These are phyloP conservation scores for Syngnathus scovelli DNA, from an alignment of 2,113 vertebrate species.

Conservation along the genomic window DNA sequence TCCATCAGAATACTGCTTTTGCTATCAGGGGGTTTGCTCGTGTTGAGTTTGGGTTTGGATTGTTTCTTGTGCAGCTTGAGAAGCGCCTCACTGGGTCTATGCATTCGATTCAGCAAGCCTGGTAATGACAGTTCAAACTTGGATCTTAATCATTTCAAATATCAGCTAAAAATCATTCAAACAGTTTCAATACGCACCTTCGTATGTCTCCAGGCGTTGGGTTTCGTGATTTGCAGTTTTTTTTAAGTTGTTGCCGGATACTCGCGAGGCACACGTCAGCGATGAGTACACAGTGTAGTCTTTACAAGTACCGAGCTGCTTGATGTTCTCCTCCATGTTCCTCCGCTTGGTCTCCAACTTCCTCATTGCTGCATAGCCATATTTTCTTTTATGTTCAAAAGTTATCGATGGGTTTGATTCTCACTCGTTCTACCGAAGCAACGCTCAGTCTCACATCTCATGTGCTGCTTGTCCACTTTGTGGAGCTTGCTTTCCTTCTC, in stretches of 20 bases:
- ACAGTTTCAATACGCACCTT: conserved; percentile 67
- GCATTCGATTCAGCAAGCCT: conserved; percentile 81
- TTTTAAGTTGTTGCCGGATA: conserved; percentile 62
- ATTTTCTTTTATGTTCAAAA: not conserved
- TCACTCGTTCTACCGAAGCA: not conserved
- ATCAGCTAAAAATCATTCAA: not conserved
- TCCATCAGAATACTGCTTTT: conserved; percentile 66
- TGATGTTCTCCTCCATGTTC: conserved; percentile 72
- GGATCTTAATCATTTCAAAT: too few species aligned
- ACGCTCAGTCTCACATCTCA: conserved; percentile 46
- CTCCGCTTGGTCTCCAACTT: conserved; percentile 74
- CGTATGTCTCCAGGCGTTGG: conserved; percentile 76
- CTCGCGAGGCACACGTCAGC: conserved; percentile 66
- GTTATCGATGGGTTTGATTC: not conserved
- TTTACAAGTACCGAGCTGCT: conserved; percentile 68
- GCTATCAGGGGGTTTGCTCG: conserved; percentile 50
- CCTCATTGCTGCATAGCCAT: conserved; percentile 73
- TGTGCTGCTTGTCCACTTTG: conserved; percentile 67
- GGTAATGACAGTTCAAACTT: conserved; percentile 6
- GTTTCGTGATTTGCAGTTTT: conserved; percentile 53
- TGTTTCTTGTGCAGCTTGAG: conserved; percentile 57
- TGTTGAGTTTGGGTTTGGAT: conserved; percentile 55
- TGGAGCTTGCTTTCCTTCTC: conserved; percentile 69
- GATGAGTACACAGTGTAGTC: conserved; percentile 73
- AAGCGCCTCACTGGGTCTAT: conserved; percentile 65